These are phyloP conservation scores for Sarcophaga rosellei DNA, from an alignment of 2,888 invertebrate species.

Conservation along the genomic window DNA sequence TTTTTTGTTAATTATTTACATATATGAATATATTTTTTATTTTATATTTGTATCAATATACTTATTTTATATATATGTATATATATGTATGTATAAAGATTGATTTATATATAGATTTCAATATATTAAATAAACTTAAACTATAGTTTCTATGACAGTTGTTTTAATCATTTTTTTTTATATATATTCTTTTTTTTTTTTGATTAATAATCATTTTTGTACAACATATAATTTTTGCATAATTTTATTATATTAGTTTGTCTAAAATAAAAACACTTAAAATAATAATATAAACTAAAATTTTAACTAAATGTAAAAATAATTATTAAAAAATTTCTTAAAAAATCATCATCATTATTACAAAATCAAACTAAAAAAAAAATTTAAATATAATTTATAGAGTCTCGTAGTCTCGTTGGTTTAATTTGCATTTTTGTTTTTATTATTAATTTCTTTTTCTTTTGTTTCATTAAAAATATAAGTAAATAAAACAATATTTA, in stretches of 20 bases:
- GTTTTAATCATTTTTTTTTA: conserved; percentile 38
- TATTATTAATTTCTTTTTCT: background rate
- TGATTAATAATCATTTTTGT: conserved; percentile 74
- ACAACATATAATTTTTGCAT: conserved; percentile 60
- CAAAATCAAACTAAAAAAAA: conserved; percentile 28
- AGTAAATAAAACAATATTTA: conserved; percentile 4
- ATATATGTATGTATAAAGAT: conserved; percentile 64
- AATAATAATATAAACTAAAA: conserved; percentile 17
- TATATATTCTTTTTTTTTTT: conserved; percentile 40
- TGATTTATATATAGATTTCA: conserved; percentile 36
- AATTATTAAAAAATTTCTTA: no score
- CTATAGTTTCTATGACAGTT: conserved; percentile 65
- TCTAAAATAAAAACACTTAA: conserved; percentile 15
- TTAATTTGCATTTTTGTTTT: conserved; percentile 33
- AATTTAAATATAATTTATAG: conserved; percentile 62
- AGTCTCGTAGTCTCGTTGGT: conserved; percentile 74
- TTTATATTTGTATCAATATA: conserved; percentile 21
- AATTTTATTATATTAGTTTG: conserved; percentile 12
- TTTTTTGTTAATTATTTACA: conserved; percentile 53
- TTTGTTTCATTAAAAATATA: conserved; percentile 23
- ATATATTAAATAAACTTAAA: conserved; percentile 65
- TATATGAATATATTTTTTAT: conserved; percentile 46
- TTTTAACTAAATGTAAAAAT: conserved; percentile 9
- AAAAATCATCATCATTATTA: no score
- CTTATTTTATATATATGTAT: conserved; percentile 19